These are phyloP conservation scores for Rhinoderma darwinii DNA, from an alignment of 2,113 vertebrate species.

Conservation along the genomic window DNA sequence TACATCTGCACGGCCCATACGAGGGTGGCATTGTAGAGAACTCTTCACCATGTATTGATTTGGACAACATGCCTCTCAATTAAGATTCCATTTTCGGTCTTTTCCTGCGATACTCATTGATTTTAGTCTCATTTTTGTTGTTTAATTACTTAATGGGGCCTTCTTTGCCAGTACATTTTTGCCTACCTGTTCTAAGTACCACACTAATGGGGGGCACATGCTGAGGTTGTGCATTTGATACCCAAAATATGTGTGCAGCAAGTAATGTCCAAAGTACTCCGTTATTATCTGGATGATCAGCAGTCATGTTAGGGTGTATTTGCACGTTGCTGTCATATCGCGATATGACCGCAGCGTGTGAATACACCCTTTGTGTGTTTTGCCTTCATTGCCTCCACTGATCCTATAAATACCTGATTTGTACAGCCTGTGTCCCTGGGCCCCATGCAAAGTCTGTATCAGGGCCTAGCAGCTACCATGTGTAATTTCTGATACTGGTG, in stretches of 20 bases:
- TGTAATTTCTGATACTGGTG: too few species aligned
- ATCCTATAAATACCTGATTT: too few species aligned
- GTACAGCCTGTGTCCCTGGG: too few species aligned
- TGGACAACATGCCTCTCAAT: conserved; percentile 15
- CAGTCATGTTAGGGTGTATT: neutral
- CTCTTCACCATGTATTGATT: conserved; percentile 17
- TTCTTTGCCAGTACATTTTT: neutral
- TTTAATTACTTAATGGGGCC: conserved; percentile 6
- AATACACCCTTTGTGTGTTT: neutral
- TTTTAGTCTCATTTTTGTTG: neutral
- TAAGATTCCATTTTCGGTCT: conserved; percentile 18
- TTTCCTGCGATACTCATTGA: neutral
- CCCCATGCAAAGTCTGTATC: too few species aligned
- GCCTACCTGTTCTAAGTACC: neutral
- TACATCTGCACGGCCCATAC: neutral
- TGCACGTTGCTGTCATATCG: neutral
- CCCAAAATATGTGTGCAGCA: neutral
- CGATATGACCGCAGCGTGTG: neutral
- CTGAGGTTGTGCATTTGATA: neutral
- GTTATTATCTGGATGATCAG: neutral
- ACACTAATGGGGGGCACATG: neutral
- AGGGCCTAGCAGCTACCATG: too few species aligned
- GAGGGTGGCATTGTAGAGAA: neutral
- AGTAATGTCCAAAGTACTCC: neutral
- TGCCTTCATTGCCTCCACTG: too few species aligned